Conservation (phyloP, 1,140 invertebrate genomes). For the Hylyphantes graminicola region DNA sequence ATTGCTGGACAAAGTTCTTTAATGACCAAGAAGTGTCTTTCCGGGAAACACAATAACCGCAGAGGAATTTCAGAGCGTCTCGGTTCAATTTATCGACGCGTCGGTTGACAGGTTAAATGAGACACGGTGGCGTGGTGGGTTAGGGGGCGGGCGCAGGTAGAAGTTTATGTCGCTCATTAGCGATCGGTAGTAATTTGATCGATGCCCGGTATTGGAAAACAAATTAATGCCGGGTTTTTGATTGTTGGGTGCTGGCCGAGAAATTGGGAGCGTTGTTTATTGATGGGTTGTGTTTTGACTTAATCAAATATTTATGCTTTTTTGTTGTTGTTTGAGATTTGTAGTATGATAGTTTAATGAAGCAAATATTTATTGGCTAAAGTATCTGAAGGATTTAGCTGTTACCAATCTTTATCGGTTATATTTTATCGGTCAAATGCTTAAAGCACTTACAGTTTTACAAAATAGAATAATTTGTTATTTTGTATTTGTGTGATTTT, state of each 20-base stretch:
- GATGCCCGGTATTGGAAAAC: slow-evolving; percentile 46
- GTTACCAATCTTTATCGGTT: too few species aligned
- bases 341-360: too few species aligned
- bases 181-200: slow-evolving; percentile 29
- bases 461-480: too few species aligned
- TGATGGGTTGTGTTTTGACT: too few species aligned
- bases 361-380: too few species aligned
- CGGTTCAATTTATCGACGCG: slow-evolving; percentile 52
- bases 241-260: not conserved
- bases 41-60: slow-evolving; percentile 57
- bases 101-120: slow-evolving; percentile 45
- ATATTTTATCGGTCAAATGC: too few species aligned
- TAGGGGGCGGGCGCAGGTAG: not conserved
- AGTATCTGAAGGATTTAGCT: too few species aligned
- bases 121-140: not conserved
- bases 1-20: slow-evolving; percentile 42
- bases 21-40: slow-evolving; percentile 36
- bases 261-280: too few species aligned
- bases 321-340: too few species aligned
- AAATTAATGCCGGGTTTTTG: slow-evolving; percentile 54
- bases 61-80: slow-evolving; percentile 40
- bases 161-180: slow-evolving; percentile 36
- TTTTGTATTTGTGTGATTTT: too few species aligned
- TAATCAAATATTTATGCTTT: too few species aligned
- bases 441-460: too few species aligned